phyloP scores from a whole-genome alignment of 2,888 invertebrate genomes.

The Ennomos erosarius region DNA sequence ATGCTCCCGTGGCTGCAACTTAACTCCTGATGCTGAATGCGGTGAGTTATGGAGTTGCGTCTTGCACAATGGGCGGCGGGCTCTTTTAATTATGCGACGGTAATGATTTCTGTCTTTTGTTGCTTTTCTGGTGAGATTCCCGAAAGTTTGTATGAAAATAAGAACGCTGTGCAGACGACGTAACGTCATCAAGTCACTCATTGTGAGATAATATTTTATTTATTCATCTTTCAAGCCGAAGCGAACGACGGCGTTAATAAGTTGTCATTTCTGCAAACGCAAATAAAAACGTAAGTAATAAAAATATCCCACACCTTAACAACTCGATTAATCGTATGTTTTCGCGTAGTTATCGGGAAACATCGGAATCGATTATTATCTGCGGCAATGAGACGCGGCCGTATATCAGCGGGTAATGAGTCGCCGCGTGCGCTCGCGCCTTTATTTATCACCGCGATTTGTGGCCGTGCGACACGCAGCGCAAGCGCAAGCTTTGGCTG shows the following conservation, averaged over 20 bases:
- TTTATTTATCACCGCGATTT: constrained; percentile 74
- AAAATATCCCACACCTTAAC: constrained; percentile 11
- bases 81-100: constrained; percentile 22
- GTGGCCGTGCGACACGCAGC: constrained; percentile 67
- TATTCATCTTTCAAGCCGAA: too few species aligned
- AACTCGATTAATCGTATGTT: constrained; percentile 30
- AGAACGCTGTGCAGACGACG: too few species aligned
- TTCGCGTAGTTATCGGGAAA: constrained; percentile 38
- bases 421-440: constrained; percentile 75
- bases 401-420: constrained; percentile 75
- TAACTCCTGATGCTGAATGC: constrained; percentile 32
- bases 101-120: constrained; percentile 21
- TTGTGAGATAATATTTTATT: too few species aligned
- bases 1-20: constrained; percentile 42
- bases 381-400: constrained; percentile 59
- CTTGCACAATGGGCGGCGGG: constrained; percentile 36
- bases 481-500: constrained; percentile 31
- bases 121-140: neutral
- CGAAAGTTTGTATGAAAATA: neutral
- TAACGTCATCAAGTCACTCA: too few species aligned
- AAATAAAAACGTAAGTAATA: constrained; percentile 2
- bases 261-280: too few species aligned
- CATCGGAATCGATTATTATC: constrained; percentile 45
- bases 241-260: too few species aligned
- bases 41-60: constrained; percentile 40